Conservation (phyloP, 2,113 vertebrate species). For the Sterrhoptilus dennistouni region DNA sequence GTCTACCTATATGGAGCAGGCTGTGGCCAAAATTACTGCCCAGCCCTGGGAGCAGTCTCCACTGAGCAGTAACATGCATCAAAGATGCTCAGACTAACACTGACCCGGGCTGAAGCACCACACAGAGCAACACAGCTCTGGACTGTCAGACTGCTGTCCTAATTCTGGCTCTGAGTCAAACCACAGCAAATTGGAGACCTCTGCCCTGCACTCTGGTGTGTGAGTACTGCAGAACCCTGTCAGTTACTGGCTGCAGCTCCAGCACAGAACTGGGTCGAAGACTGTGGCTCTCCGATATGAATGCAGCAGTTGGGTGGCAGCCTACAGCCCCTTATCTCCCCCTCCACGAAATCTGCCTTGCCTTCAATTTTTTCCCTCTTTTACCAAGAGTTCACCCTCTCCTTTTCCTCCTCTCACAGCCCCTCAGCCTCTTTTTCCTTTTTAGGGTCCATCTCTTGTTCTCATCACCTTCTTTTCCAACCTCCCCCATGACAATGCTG, state of each 20-base stretch:
- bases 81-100: background rate
- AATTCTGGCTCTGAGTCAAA: background rate
- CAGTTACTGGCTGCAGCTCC: background rate
- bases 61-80: background rate
- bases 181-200: background rate
- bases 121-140: background rate
- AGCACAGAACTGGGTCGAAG: background rate
- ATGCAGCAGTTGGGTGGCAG: background rate
- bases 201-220: background rate
- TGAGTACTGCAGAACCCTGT: background rate
- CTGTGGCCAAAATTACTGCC: background rate
- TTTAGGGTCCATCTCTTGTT: background rate
- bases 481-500: background rate
- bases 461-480: background rate
- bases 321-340: background rate
- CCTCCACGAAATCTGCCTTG: background rate
- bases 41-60: background rate
- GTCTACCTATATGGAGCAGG: background rate
- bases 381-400: background rate
- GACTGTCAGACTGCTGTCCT: background rate
- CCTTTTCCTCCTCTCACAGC: background rate
- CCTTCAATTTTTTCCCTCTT: background rate
- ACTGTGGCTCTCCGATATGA: background rate
- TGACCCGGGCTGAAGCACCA: background rate
- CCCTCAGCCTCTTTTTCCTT: background rate